Conservation (phyloP, 2,888 invertebrate genomes). For the Magallana nippona region DNA sequence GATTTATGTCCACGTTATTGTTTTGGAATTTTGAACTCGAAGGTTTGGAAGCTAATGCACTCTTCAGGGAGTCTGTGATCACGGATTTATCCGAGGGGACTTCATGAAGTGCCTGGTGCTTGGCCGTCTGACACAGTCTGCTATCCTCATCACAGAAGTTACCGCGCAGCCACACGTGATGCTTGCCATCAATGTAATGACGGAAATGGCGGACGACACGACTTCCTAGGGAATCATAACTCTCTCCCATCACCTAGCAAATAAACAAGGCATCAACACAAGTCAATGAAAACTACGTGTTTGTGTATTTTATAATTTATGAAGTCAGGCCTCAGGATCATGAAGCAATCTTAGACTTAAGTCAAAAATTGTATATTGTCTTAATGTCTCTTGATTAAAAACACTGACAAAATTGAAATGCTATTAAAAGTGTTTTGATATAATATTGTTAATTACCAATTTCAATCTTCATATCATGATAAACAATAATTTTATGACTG, state of each 20-base stretch:
- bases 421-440: too few species aligned
- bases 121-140: conserved; percentile 35
- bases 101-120: background rate
- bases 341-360: too few species aligned
- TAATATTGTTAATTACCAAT: too few species aligned
- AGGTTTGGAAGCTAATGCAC: conserved; percentile 18
- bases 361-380: too few species aligned
- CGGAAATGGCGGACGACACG: conserved; percentile 75
- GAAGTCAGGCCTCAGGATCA: too few species aligned
- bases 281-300: too few species aligned
- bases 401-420: too few species aligned
- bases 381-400: too few species aligned
- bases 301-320: too few species aligned
- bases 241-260: conserved; percentile 74
- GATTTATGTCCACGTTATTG: background rate
- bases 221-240: conserved; percentile 76
- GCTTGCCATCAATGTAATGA: conserved; percentile 71
- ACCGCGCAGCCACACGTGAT: conserved; percentile 74
- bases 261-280: background rate
- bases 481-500: too few species aligned
- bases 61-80: background rate
- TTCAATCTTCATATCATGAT: too few species aligned
- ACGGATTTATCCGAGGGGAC: background rate
- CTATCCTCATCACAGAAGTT: conserved; percentile 63
- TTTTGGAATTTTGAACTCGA: background rate